Base-by-base conservation (phyloP, 2,888 invertebrate genomes). In the Ornithoptera alexandrae region DNA sequence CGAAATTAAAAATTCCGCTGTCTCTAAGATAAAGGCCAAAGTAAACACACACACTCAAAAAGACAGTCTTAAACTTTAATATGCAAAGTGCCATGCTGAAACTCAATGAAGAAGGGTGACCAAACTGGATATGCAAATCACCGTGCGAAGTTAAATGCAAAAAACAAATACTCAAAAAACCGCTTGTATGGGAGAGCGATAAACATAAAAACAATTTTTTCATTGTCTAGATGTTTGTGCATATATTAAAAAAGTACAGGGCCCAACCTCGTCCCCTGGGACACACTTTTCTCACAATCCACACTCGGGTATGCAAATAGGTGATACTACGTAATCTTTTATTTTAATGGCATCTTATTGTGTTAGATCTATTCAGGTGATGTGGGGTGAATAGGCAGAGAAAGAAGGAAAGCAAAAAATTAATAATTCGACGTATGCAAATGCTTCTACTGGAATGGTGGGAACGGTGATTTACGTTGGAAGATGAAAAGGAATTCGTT, bases 271-370 rank as follows among this genome's bases (percentile, higher is more conserved):
- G 81, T 80, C 79, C 89, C 90, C 83, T 88, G 87, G 70, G 80
- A 83, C 72, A 83, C 84, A 76, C 84, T 78, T 82, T 92, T 92
- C 90, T 89, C 92, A 91, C 88, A 89, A 81, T 77, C 75, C 75
- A 73, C 74, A 79, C 84, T 82, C 79, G 78, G 30, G 84, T 89
- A 91, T 92, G 92, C 89, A 92, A 90, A 92, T 92, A 75, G 73
- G 72, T 78, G 80, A 86, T 86, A 81, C 83, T 84, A 83, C 85
- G 84, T 87, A 87, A 90, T 92, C 92, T 90, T 92, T 92, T 92
- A 92, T 92, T 92, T 92, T 92, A 92, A 92, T 91, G 81, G 83
- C 86, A 87, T 89, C 90, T 83, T 87, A 87, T 92, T 92, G 90
- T 92, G 84, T 84, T 85, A 83, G 81, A 83, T 84, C 88, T 81